phyloP scores from a whole-genome alignment of 2,113 vertebrate genomes.

The Dipodomys merriami region DNA sequence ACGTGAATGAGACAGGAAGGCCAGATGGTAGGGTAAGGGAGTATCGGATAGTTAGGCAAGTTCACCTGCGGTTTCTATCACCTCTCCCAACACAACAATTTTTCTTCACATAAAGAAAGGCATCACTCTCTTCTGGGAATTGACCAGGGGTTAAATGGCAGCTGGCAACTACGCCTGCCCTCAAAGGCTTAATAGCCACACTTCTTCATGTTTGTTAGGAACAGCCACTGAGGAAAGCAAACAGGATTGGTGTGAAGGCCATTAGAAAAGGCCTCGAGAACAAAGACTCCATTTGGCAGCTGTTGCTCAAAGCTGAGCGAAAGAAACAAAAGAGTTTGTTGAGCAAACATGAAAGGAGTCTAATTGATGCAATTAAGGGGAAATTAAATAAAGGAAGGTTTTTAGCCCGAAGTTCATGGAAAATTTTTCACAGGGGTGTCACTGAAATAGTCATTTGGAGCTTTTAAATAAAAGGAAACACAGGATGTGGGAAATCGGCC shows the following conservation, averaged over 20 bases:
- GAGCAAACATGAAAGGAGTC: conserved; percentile 75
- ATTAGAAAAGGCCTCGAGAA: conserved; percentile 70
- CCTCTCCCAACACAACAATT: neutral
- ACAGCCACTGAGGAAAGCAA: conserved; percentile 72
- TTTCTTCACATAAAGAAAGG: conserved; percentile 15
- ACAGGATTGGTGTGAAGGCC: conserved; percentile 76
- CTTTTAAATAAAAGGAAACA: conserved; percentile 70
- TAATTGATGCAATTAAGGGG: conserved; percentile 82
- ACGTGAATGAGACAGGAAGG: neutral
- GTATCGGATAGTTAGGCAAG: neutral
- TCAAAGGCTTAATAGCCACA: conserved; percentile 67
- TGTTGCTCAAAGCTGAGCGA: conserved; percentile 73
- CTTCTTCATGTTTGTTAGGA: conserved; percentile 52
- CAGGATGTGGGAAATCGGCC: conserved; percentile 68
- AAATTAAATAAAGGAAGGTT: conserved; percentile 81
- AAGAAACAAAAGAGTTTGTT: conserved; percentile 79
- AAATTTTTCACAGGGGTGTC: conserved; percentile 76
- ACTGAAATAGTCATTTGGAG: conserved; percentile 45
- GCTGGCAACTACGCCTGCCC: conserved; percentile 72
- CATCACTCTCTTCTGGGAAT: conserved; percentile 41
- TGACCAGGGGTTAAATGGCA: conserved; percentile 65
- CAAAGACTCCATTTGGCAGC: conserved; percentile 82
- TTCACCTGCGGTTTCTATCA: neutral
- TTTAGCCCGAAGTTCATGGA: conserved; percentile 75
- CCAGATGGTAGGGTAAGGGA: neutral